Evolutionary conservation across 2,888 invertebrate genomes (phyloP).

Genomic region (Pterobdella sp.): DNA sequence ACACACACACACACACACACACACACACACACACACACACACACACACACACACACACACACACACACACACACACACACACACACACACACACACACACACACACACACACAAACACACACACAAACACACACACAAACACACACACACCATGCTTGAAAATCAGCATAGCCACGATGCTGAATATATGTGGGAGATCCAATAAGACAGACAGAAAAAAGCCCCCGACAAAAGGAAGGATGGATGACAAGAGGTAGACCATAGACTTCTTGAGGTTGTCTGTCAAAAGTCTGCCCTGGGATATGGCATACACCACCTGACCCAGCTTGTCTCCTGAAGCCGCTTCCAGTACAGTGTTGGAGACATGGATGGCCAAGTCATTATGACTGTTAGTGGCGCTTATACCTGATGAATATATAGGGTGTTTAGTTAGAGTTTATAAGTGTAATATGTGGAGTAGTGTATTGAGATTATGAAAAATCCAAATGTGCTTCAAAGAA

Average conservation of each 20-base stretch:
- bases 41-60: not conserved
- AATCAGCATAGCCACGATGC: not conserved
- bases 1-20: not conserved
- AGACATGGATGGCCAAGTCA: no score
- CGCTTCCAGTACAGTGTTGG: no score
- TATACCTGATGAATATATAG: no score
- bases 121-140: not conserved
- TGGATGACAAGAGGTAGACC: not conserved
- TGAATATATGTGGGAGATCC: not conserved
- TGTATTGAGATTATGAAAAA: no score
- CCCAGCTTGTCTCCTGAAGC: no score
- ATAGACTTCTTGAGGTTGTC: not conserved
- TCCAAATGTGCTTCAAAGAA: no score
- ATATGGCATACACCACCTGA: not conserved
- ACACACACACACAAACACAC: not conserved
- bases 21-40: not conserved
- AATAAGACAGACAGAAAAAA: not conserved
- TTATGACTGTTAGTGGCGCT: no score
- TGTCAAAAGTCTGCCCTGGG: not conserved
- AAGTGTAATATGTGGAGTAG: no score
- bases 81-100: not conserved
- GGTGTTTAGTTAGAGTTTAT: no score
- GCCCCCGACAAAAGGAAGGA: not conserved
- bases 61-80: not conserved
- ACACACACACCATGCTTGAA: not conserved